These are phyloP conservation scores for Pteronotus mesoamericanus DNA, from an alignment of 2,797 vertebrate genomes.

Conservation along the genomic window DNA sequence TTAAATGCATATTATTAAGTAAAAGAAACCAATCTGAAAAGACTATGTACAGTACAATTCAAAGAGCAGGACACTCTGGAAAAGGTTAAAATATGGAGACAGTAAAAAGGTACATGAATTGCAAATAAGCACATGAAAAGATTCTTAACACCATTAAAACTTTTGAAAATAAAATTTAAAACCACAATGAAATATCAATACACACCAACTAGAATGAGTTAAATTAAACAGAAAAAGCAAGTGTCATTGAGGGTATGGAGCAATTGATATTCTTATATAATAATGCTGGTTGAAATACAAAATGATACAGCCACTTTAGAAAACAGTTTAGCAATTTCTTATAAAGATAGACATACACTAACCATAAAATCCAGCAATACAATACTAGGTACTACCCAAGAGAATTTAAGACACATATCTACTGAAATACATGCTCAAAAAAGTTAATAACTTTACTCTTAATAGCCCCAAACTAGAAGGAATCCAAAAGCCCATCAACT, in stretches of 20 bases:
- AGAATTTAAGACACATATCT: not conserved
- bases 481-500: not conserved
- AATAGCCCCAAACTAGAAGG: not conserved
- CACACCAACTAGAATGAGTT: not conserved
- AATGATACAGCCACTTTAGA: not conserved
- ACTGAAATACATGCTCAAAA: not conserved
- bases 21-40: not conserved
- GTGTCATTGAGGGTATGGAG: not conserved
- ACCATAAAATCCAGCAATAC: not conserved
- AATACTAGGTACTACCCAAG: not conserved
- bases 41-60: not conserved
- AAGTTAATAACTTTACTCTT: constrained; percentile 1
- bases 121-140: not conserved
- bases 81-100: not conserved
- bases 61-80: not conserved
- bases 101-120: not conserved
- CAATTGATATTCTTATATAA: not conserved
- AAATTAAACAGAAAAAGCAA: not conserved
- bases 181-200: not conserved
- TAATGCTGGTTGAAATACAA: not conserved
- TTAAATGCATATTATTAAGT: not conserved
- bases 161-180: not conserved
- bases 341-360: not conserved
- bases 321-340: not conserved
- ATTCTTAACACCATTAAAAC: not conserved